Conservation (phyloP, 2,113 vertebrate genomes). For the Psilopogon haemacephalus region DNA sequence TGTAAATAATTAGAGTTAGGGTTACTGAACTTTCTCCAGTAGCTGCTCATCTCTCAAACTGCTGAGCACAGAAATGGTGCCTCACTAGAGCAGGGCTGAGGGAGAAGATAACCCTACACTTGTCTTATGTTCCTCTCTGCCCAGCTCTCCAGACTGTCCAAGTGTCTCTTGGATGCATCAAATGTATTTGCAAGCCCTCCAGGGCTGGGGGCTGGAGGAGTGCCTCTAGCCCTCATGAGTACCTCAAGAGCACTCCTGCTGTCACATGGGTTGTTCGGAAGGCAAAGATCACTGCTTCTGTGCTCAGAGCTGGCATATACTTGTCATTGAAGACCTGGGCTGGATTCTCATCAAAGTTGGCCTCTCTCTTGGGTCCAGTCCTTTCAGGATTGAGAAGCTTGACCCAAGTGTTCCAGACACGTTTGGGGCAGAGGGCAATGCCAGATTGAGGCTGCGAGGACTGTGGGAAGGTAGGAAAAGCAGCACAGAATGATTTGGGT, state of each 20-base stretch:
- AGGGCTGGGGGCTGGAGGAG: not conserved
- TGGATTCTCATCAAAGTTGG: constrained; percentile 18
- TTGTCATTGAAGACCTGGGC: not conserved
- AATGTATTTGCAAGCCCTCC: not conserved
- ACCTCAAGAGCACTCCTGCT: not conserved
- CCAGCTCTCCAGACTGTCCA: not conserved
- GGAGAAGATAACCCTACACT: not conserved
- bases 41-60: too few relatives aligned
- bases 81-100: not conserved
- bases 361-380: not conserved
- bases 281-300: not conserved
- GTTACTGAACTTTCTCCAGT: too few relatives aligned
- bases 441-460: not conserved
- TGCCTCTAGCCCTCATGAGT: not conserved
- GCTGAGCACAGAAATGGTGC: not conserved
- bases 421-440: not conserved
- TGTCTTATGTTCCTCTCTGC: not conserved
- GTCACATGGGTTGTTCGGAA: fast-evolving
- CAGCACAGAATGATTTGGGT: not conserved
- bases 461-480: fast-evolving
- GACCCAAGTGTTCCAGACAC: not conserved
- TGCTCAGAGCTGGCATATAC: not conserved
- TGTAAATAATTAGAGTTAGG: too few relatives aligned
- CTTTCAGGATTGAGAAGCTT: not conserved
- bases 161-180: not conserved